Evolutionary conservation across 2,113 vertebrate genomes (phyloP), one percentile per base, ranked within the genome.

Genomic region (western clawed frog (Xenopus tropicalis)): DNA sequence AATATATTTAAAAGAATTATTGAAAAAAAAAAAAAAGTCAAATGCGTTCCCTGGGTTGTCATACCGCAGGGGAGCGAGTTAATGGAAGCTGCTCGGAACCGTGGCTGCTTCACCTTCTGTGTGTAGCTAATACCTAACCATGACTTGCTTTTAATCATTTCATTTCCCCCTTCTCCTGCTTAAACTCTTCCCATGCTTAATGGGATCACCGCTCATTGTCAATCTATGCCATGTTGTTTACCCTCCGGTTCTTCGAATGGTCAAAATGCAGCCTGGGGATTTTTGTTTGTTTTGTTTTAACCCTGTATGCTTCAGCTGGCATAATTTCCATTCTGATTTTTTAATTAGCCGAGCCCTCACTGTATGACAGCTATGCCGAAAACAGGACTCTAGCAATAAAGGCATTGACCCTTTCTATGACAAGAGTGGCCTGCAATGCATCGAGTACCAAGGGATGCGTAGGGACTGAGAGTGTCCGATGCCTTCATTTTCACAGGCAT

Each of bases 201-300:
- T 62, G 46, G 58, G 44, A 62, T 74, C 52, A 29, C 54, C 16
- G 22, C 59, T 14, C 25, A 56, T 61, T 42, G 58, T 66, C 62
- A 11, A 42, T 37, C n/a, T 37, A 23, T 25, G 16, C 62, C 72
- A 10, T 43, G 43, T 56, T 61, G 13, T 51, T n/a, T 48, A 43
- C 14, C 57, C 24, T 68, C 22, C 37, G 23, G 19, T 43, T 59
- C 19, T 51, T 3, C n/a, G 23, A 52, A 17, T 24, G 57, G 89
- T 90, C 88, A 89, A 88, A 84, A 86, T 85, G 89, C 88, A 83
- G 86, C 86, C 88, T 76, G 86, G n/a, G n/a, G n/a, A n/a, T 83
- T 88, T 86, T 54, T 54, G 3, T 54, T 54, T 54, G 16, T 20
- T 54, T 54, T 54, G 10, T 59, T 59, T 4, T 59, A 22, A 59